A percentile compares a stretch with the other conserved stretches of the same genome.
Conservation (phyloP, 1,140 invertebrate species). For the Lysiphlebus fabarum region DNA sequence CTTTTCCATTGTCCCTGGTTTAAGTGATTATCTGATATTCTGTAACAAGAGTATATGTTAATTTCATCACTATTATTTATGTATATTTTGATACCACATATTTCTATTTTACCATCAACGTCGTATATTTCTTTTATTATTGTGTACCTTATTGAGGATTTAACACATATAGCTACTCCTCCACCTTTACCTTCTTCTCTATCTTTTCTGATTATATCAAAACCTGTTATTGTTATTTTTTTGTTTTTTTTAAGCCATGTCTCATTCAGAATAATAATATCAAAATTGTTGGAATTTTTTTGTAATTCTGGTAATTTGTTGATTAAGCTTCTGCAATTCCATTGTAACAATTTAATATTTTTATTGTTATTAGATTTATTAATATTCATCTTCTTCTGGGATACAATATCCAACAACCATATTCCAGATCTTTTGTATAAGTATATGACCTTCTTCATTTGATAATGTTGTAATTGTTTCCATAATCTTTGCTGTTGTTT, state of each 20-base stretch:
- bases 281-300: constrained; percentile 4
- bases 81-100: constrained; percentile 7
- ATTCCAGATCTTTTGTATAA: too few relatives aligned
- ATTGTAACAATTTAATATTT: constrained; percentile 5
- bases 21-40: background rate
- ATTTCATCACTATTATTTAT: background rate
- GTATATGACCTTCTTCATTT: too few relatives aligned
- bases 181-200: constrained; percentile 1
- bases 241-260: constrained; percentile 9
- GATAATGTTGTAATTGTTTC: too few relatives aligned
- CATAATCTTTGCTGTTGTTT: too few relatives aligned
- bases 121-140: background rate
- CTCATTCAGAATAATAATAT: constrained; percentile 6
- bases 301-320: constrained; percentile 11
- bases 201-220: constrained; percentile 11
- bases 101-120: constrained; percentile 1
- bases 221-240: background rate
- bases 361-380: background rate
- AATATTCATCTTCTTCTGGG: background rate
- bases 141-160: background rate
- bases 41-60: background rate
- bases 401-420: too few relatives aligned
- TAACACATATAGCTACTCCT: constrained; percentile 9
- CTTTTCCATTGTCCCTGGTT: background rate
- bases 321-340: constrained; percentile 11